A percentile compares a stretch with the other conserved stretches of the same genome.
Evolutionary conservation across 2,888 invertebrate genomes (phyloP).

Genomic region (Pterostichus madidus): DNA sequence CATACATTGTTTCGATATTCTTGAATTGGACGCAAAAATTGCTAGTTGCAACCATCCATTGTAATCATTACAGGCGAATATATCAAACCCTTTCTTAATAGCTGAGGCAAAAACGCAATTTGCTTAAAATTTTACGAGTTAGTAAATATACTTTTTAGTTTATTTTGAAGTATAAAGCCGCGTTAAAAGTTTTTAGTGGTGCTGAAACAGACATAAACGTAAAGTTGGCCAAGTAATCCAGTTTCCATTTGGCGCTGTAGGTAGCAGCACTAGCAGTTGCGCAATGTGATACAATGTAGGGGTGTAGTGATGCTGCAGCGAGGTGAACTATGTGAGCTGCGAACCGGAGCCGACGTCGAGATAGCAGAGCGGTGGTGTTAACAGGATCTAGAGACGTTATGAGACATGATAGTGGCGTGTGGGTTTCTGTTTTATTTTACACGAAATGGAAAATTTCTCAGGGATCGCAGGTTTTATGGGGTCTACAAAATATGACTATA

Average conservation of each 20-base stretch:
- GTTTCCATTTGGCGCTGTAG: constrained; percentile 46
- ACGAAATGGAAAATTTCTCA: too few relatives aligned
- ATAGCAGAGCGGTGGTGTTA: background rate
- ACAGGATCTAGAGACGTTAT: background rate
- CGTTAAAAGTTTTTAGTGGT: constrained; percentile 60
- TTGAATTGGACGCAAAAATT: too few relatives aligned
- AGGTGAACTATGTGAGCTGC: constrained; percentile 1
- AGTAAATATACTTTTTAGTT: constrained; percentile 46
- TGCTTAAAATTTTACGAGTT: constrained; percentile 47
- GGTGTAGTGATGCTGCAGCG: background rate
- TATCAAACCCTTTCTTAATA: constrained; percentile 4
- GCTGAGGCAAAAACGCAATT: background rate
- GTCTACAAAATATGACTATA: too few relatives aligned
- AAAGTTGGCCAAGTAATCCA: constrained; percentile 58
- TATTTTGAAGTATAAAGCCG: constrained; percentile 41
- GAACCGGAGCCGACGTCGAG: constrained; percentile 10
- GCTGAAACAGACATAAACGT: constrained; percentile 60
- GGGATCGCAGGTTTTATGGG: too few relatives aligned
- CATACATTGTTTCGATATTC: too few relatives aligned
- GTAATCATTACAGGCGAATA: background rate
- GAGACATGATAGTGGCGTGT: too few relatives aligned
- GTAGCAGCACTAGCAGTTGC: constrained; percentile 2
- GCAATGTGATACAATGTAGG: background rate
- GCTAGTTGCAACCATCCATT: background rate
- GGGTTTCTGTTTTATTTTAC: too few relatives aligned